Evolutionary conservation across 2,113 vertebrate species (phyloP), one percentile per base, ranked within the genome.

Genomic region (Willisornis vidua): DNA sequence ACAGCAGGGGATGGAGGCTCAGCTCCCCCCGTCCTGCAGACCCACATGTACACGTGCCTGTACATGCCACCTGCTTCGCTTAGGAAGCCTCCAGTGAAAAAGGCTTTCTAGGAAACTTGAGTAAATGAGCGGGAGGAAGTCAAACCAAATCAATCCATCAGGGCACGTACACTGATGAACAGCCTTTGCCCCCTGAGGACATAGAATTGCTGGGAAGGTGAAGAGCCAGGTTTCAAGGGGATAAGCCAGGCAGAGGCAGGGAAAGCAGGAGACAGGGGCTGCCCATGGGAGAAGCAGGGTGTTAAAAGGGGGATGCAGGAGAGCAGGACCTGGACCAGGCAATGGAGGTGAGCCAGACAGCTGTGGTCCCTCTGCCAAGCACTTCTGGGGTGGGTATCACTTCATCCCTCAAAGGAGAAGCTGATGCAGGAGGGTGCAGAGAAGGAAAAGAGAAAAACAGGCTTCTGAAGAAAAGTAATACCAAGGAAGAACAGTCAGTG

Each of bases 51-150:
- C 79, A 55, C 0, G 2, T 57, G 70, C 20, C 3, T 4, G 48
- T 75, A 59, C 61, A 45, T 0, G 0, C 55, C 67, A 72, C 73
- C 90, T 78, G 88, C 90, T 87, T 70, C 1, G 0, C n/a, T 89
- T 70, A 63, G 89, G 61, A 93, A 90, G 61, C 66, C 62, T 93
- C 86, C 92, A 67, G 70, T 89, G 66, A 51, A 87, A 91, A 77
- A 67, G 17, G 19, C 74, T 97, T 96, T 97, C 96, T 87, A 96
- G 94, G 92, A 93, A 80, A 75, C 66, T 83, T 31, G 68, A 51
- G 67, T 76, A 83, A 81, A 54, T 88, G 48, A 4, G 18, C 8
- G 3, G 57, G 88, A 85, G 62, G 95, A 96, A 84, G 78, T 58
- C 80, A 85, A 93, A 81, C 35, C 7, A 48, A 83, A 86, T 86